Conservation (phyloP, 2,113 vertebrate genomes). For the Spermophilus dauricus region DNA sequence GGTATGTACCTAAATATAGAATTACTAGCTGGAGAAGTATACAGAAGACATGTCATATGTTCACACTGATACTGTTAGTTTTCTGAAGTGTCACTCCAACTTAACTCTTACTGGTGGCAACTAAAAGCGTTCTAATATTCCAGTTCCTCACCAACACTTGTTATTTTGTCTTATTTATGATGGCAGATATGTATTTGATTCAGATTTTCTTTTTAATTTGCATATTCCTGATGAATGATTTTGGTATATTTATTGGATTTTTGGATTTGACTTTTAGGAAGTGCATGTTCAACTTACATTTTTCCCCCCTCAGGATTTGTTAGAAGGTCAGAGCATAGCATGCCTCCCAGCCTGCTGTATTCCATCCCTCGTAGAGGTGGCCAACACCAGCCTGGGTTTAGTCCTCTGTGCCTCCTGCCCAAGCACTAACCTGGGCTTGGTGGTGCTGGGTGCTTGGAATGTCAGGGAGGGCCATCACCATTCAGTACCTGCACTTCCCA, state of each 20-base stretch:
- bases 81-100: not conserved
- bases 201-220: not conserved
- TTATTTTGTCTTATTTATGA: conserved; percentile 41
- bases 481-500: conserved; percentile 39
- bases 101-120: not conserved
- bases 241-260: not conserved
- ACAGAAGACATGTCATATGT: not conserved
- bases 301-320: not conserved
- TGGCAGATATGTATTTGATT: not conserved
- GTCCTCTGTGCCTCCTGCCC: not conserved
- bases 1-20: not conserved
- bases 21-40: not conserved
- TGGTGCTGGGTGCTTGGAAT: not conserved
- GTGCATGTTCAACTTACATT: not conserved
- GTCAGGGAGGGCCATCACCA: not conserved
- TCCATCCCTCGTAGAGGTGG: not conserved
- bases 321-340: not conserved
- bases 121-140: not conserved
- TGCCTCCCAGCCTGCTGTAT: not conserved
- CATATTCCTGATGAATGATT: not conserved
- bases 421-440: conserved; percentile 70
- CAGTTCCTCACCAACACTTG: not conserved
- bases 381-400: not conserved
- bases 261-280: not conserved
- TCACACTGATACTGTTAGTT: not conserved